Conservation (phyloP, 1,140 invertebrate genomes). For the Drosophila saltans region DNA sequence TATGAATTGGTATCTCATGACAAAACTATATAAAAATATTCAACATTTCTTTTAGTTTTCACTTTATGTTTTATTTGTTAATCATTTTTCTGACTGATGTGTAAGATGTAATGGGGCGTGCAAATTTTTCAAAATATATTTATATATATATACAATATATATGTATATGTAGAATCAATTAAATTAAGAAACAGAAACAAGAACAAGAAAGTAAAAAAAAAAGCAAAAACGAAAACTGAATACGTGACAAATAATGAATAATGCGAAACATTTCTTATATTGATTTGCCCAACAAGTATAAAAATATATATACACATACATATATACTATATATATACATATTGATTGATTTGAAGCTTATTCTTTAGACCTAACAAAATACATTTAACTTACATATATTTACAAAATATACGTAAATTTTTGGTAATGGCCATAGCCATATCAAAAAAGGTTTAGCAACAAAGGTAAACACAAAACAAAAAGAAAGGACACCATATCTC, state of each 20-base stretch:
- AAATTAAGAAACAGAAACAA: conserved; percentile 25
- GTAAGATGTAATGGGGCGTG: not conserved
- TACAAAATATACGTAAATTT: conserved; percentile 24
- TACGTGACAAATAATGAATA: conserved; percentile 76
- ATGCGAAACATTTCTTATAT: conserved; percentile 62
- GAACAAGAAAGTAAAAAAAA: conserved; percentile 2
- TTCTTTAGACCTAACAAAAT: conserved; percentile 14
- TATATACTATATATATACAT: conserved; percentile 11
- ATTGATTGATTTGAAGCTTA: conserved; percentile 12
- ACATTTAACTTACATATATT: conserved; percentile 12
- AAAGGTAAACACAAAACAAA: not conserved
- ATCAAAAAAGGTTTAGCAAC: too few species aligned
- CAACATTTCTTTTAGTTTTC: not conserved
- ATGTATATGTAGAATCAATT: conserved; percentile 14
- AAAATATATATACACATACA: not conserved
- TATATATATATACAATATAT: conserved; percentile 12
- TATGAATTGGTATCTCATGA: not conserved
- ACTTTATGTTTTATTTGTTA: not conserved
- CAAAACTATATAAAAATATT: conserved; percentile 7
- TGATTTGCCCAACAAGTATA: conserved; percentile 44
- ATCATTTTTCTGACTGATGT: conserved; percentile 13
- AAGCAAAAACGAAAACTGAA: conserved; percentile 51
- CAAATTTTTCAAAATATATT: conserved; percentile 35
- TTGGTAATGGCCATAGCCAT: conserved; percentile 23
- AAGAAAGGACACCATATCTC: conserved; percentile 27